Base-by-base conservation (phyloP, 2,113 vertebrate genomes). In the Apteryx mantelli region DNA sequence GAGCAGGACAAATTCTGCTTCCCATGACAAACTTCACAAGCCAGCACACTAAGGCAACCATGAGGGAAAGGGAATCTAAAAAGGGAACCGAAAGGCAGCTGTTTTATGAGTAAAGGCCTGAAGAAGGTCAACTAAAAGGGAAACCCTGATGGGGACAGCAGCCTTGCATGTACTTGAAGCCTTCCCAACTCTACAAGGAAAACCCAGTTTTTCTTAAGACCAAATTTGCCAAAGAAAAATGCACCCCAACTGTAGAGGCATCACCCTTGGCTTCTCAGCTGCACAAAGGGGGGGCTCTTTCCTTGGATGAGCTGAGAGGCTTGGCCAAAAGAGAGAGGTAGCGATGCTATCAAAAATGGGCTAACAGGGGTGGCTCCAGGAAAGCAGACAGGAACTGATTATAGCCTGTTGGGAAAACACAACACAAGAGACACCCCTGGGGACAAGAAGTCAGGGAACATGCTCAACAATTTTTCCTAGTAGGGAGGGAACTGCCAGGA, bases 371-470 rank as follows among this genome's bases (percentile, higher is more conserved):
- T 10, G 48, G 48, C 25, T 53, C 17, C 38, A 66, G 38, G 26
- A 40, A 66, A 66, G 26, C 38, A 40, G 38, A 52, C 24, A 73
- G 36, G 82, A 48, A 48, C 19, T 3, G 24, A 44, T 16, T 22
- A 5, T 1, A 63, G 79, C 0, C 1, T 1, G 5, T 5, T 77
- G 60, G 79, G 55, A 42, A 69, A 56, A 53, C 42, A 19, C 5
- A 48, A 40, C 38, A 16, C 34, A 38, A 21, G 32, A 60, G 25
- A 65, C 19, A 69, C 44, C 30, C 15, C 0, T 5, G 36, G 36
- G 40, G 48, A 42, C 40, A 42, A 18, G 58, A 30, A 0, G 2
- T 6, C 28, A n/a, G 30, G 50, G 40, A 77, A 65, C 65, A 16
- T 2, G 44, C 85, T 56, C n/a, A 15, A 3, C 3, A 58, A 30